These are phyloP conservation scores for Mimumesa dahlbomi DNA, from an alignment of 2,888 invertebrate genomes.

Conservation along the genomic window DNA sequence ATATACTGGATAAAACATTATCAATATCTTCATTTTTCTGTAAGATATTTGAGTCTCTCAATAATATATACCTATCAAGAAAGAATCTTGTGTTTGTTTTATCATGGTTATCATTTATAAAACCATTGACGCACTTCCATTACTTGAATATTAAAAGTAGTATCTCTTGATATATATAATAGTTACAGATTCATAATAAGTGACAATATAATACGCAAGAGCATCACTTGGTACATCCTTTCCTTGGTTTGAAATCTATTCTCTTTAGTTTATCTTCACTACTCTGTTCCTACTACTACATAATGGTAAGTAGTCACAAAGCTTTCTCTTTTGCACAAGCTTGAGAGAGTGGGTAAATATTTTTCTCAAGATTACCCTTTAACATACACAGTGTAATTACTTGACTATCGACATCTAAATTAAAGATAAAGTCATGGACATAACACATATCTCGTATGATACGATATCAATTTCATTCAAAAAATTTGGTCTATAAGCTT, in stretches of 20 bases:
- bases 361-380: background rate
- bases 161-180: constrained; percentile 24
- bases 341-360: constrained; percentile 26
- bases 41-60: constrained; percentile 19
- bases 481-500: too few species aligned
- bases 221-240: constrained; percentile 15
- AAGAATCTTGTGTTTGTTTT: constrained; percentile 28
- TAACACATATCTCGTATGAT: background rate
- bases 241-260: constrained; percentile 22
- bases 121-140: constrained; percentile 22
- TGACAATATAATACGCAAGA: constrained; percentile 10
- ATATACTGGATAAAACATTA: constrained; percentile 26
- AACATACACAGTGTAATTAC: background rate
- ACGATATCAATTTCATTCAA: background rate
- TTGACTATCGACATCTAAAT: background rate
- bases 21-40: constrained; percentile 24
- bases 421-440: constrained; percentile 3
- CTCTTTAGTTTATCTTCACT: constrained; percentile 22
- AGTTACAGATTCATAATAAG: constrained; percentile 18
- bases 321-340: constrained; percentile 20
- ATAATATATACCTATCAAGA: constrained; percentile 19
- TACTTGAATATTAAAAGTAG: constrained; percentile 20
- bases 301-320: constrained; percentile 25
- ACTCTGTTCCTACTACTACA: constrained; percentile 8
- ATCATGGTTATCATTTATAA: constrained; percentile 33